phyloP scores from a whole-genome alignment of 2,113 vertebrate genomes.

The Myiozetetes cayanensis region DNA sequence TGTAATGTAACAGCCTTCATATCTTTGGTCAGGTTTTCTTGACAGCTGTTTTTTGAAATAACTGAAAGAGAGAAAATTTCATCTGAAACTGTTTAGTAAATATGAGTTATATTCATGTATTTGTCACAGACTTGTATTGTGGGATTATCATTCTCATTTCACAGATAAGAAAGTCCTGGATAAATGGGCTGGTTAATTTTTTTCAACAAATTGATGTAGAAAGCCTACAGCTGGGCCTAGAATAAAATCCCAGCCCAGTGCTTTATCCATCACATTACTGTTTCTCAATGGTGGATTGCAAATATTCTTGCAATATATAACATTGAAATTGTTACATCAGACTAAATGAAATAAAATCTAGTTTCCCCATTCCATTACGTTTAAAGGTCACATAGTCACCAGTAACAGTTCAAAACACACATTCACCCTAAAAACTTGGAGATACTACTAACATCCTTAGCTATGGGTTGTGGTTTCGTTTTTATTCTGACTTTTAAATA shows the following conservation, averaged over 20 bases:
- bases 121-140: not conserved
- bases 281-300: conserved; percentile 14
- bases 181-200: not conserved
- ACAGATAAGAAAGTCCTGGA: not conserved
- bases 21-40: not conserved
- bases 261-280: not conserved
- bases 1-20: not conserved
- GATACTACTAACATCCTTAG: not conserved
- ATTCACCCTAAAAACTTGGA: not conserved
- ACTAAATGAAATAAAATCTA: conserved; percentile 18
- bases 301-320: not conserved
- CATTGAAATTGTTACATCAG: not conserved
- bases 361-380: not conserved
- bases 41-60: not conserved
- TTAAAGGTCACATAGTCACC: conserved; percentile 4
- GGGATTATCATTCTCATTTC: not conserved
- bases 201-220: not conserved
- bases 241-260: not conserved
- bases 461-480: not conserved
- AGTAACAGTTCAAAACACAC: not conserved
- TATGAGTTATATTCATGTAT: not conserved
- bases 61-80: not conserved
- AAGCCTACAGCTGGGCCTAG: not conserved
- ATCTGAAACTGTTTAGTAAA: not conserved
- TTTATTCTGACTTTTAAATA: not conserved